Base-by-base conservation (phyloP, 2,888 invertebrate species). In the Acholoe squamosa region DNA sequence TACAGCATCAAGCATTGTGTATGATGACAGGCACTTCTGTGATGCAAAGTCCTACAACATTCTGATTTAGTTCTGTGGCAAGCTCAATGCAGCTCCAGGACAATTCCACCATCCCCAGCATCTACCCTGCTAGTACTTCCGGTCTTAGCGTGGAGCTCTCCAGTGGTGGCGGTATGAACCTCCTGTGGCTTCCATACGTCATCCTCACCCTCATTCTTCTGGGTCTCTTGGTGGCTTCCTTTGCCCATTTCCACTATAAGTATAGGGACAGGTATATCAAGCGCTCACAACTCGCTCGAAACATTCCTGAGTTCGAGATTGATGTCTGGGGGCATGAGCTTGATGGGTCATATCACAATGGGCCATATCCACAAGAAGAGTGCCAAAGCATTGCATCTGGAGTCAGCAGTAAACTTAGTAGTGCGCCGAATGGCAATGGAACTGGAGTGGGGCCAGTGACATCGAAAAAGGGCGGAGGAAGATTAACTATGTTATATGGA, bases 101-200 rank as follows among this genome's bases (percentile, higher is more conserved):
- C 5, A 71, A 71, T 28, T 28, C 71, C 25, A 71, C 71, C 25
- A 71, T 28, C 7, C 25, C 71, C 14, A 71, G n/a, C 71, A 61
- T n/a, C 19, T 61, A 19, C 14, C 19, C 61, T 61, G 61, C 5
- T 5, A 61, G 22, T n/a, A 71, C 71, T 25, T 71, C 71, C 71
- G 71, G 28, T 71, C 3, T 71, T 1, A 0, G 28, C 28, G 28
- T 71, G 71, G 71, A 71, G 71, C 71, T 71, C 28, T 33, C 43
- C 76, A 76, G 28, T 14, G 19, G n/a, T 1, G 76, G 76, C 33
- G 86, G 52, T n/a, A 56, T 86, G 52, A 54, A n/a, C 28, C 86
- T 92, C 5, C 67, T 92, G 31, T 92, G 92, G 93, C 54, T 93
- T 56, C 93, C 93, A 14, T 93, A 93, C 89, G 90, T 91, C 19